phyloP scores from a whole-genome alignment of 2,888 invertebrate genomes.

The Epinotia brunnichana region DNA sequence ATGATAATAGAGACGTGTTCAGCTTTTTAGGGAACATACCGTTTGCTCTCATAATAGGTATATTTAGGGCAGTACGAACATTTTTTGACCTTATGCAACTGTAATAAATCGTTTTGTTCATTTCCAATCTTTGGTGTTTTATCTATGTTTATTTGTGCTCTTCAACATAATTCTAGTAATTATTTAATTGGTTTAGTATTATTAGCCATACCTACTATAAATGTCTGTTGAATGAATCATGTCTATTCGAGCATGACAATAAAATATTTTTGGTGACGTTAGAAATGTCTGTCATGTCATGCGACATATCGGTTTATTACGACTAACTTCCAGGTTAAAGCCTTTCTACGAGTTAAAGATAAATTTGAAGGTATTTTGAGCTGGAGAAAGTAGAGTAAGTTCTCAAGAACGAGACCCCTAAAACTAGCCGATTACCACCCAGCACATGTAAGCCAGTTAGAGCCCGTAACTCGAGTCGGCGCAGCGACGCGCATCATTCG shows the following conservation, averaged over 20 bases:
- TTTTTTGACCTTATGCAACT: not conserved
- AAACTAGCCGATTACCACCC: constrained; percentile 22
- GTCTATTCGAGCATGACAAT: too few relatives aligned
- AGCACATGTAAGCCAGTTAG: constrained; percentile 40
- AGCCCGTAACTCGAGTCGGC: constrained; percentile 57
- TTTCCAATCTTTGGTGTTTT: too few relatives aligned
- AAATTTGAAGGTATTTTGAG: not conserved
- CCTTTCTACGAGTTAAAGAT: not conserved
- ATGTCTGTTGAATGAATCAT: too few relatives aligned
- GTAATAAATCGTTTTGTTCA: too few relatives aligned
- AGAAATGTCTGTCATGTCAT: too few relatives aligned
- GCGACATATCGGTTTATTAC: too few relatives aligned
- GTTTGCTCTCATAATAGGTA: not conserved
- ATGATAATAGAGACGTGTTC: not conserved
- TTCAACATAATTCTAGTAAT: too few relatives aligned
- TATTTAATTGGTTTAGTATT: too few relatives aligned
- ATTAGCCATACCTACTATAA: too few relatives aligned
- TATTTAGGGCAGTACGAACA: not conserved
- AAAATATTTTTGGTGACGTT: too few relatives aligned
- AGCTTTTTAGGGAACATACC: not conserved
- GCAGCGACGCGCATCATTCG: constrained; percentile 52
- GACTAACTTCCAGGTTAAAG: too few relatives aligned
- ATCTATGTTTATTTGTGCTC: too few relatives aligned
- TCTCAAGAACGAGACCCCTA: constrained; percentile 5
- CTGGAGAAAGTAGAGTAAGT: not conserved